A percentile compares a stretch with the other conserved stretches of the same genome.
Conservation (phyloP, 2,888 invertebrate genomes). For the Dryococelus australis region DNA sequence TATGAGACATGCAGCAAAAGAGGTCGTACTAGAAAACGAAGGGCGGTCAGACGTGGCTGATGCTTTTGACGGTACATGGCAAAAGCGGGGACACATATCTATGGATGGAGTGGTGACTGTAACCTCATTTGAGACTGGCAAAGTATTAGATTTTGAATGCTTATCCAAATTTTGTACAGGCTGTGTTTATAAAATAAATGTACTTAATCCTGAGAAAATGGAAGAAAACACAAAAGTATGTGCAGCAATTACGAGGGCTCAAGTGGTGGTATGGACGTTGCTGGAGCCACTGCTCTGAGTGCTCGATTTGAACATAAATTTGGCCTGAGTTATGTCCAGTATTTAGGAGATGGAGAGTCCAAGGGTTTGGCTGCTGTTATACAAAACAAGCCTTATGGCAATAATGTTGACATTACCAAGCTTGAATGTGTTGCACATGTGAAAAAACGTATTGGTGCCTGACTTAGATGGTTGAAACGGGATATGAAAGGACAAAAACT, state of each 20-base stretch:
- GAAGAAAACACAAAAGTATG: slow-evolving; percentile 29
- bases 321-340: not conserved
- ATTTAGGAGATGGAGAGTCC: slow-evolving; percentile 6
- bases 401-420: slow-evolving; percentile 25
- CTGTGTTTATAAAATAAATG: not conserved
- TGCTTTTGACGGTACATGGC: slow-evolving; percentile 13
- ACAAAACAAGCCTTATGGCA: not conserved
- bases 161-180: not conserved
- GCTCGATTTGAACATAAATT: not conserved
- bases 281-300: slow-evolving; percentile 34
- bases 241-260: slow-evolving; percentile 42
- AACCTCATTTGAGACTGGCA: not conserved
- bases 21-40: not conserved
- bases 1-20: not conserved
- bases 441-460: slow-evolving; percentile 35
- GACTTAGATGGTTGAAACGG: slow-evolving; percentile 29
- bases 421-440: slow-evolving; percentile 40
- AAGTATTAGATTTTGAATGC: slow-evolving; percentile 18
- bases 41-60: not conserved
- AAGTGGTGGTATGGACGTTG: slow-evolving; percentile 46
- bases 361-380: not conserved
- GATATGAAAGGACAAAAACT: slow-evolving; percentile 39
- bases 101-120: slow-evolving; percentile 3
- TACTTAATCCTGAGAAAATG: not conserved
- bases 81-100: not conserved